Base-by-base conservation (phyloP, 2,888 invertebrate genomes). In the Gnatocerus cornutus region DNA sequence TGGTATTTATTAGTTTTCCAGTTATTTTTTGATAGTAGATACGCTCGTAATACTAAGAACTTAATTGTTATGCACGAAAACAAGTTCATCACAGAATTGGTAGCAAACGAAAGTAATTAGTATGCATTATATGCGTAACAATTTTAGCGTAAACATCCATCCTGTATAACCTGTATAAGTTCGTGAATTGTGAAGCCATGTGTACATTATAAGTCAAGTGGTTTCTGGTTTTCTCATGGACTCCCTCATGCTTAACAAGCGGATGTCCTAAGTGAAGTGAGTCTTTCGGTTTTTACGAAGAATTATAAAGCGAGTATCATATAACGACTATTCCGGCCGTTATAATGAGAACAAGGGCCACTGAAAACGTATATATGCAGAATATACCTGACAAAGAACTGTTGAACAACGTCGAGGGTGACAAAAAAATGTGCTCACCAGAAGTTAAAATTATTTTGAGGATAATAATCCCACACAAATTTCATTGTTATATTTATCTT, bases 261-360 rank as follows among this genome's bases (percentile, higher is more conserved):
- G 61, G 61, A 61, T 48, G 33, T 61, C 50, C 61, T 61, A 10
- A 61, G 14, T 12, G 46, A 46, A 46, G 45, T 59, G 59, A 21
- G 50, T 21, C 61, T 48, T 61, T 16, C 16, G 27, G 59, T 29
- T 46, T 43, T 46, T 58, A 55, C 39, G 2, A 55, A 45, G 55
- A 39, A 33, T 41, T 59, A 45, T 45, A 30, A 62, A 52, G 8
- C n/a, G 14, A 37, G 48, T 62, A 50, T 62, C 52, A 41, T 52
- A 52, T 62, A 52, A 52, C 52, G 48, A 61, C 61, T 9, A 43
- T 12, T 55, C 52, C 37, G 45, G 39, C 14, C 45, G 29, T 62
- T 62, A 10, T 37, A 21, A 41, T 37, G 27, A 50, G 33, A 48
- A 43, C 12, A 41, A 41, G 21, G 39, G 56, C 39, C 56, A 43